Evolutionary conservation across 30 jellyfish, hydroid and myxozoan genomes (phyloP).

Genomic region (Turritopsis dohrnii): DNA sequence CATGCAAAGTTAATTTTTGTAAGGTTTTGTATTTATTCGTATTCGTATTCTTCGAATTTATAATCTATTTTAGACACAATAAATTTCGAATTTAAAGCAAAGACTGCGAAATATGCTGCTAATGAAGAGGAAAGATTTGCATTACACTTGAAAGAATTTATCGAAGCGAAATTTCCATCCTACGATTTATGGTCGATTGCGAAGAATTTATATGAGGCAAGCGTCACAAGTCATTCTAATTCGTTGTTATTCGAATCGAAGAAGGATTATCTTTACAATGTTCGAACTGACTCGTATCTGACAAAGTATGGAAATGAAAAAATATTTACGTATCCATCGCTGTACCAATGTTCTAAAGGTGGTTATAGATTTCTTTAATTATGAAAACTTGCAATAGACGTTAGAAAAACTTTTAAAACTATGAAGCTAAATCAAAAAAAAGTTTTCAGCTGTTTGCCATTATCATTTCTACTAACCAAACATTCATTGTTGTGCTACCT

Average conservation of each 20-base stretch:
- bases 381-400: no score
- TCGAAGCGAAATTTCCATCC: background rate
- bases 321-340: background rate
- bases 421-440: no score
- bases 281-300: background rate
- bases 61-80: no score
- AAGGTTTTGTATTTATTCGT: no score
- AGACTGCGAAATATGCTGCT: background rate
- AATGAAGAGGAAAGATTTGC: background rate
- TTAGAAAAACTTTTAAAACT: no score
- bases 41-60: no score
- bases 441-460: no score
- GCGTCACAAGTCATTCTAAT: background rate
- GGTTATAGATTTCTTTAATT: no score
- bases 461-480: no score
- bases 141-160: background rate
- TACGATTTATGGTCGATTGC: background rate
- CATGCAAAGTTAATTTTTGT: no score
- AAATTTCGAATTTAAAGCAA: background rate
- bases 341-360: conserved; percentile 3
- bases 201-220: background rate
- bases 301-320: background rate
- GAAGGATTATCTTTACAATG: background rate
- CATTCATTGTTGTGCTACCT: no score
- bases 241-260: background rate